Evolutionary conservation across 2,113 vertebrate genomes (phyloP).

Genomic region (Scomber colias): DNA sequence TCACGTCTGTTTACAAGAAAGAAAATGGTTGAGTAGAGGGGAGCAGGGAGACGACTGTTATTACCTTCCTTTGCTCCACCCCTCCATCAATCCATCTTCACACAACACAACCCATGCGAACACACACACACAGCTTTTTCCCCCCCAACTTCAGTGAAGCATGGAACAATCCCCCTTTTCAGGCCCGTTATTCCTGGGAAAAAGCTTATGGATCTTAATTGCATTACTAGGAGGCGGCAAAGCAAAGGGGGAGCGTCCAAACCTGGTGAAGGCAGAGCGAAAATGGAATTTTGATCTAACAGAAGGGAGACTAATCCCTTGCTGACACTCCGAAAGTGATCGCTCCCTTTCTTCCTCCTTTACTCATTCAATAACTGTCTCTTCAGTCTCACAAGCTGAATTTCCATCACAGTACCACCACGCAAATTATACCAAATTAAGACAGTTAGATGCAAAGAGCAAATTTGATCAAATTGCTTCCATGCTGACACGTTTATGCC

Average conservation of each 20-base stretch:
- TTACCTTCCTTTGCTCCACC: slow-evolving; percentile 62
- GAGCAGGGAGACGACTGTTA: slow-evolving; percentile 44
- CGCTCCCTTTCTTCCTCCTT: slow-evolving; percentile 19
- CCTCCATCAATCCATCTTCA: slow-evolving; percentile 63
- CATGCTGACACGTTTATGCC: slow-evolving; percentile 30
- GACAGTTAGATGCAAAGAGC: slow-evolving; percentile 17
- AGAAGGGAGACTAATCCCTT: slow-evolving; percentile 75
- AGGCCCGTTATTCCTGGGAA: slow-evolving; percentile 73
- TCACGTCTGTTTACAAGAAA: slow-evolving; percentile 25
- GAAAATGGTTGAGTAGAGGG: slow-evolving; percentile 36
- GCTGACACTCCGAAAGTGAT: slow-evolving; percentile 72
- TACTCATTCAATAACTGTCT: neutral
- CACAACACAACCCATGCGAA: neutral
- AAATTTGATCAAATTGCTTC: slow-evolving; percentile 45
- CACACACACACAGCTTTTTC: slow-evolving; percentile 46
- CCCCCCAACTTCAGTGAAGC: slow-evolving; percentile 61
- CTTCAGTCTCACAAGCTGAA: neutral
- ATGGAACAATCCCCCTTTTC: slow-evolving; percentile 74
- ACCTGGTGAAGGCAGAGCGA: slow-evolving; percentile 59
- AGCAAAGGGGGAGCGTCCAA: slow-evolving; percentile 46
- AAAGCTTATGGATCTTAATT: slow-evolving; percentile 84
- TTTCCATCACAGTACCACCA: neutral
- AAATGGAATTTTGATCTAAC: slow-evolving; percentile 83
- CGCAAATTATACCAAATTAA: slow-evolving; percentile 31
- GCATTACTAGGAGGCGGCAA: slow-evolving; percentile 74